These are phyloP conservation scores for Serinus canaria DNA, from an alignment of 2,113 vertebrate genomes.

Conservation along the genomic window DNA sequence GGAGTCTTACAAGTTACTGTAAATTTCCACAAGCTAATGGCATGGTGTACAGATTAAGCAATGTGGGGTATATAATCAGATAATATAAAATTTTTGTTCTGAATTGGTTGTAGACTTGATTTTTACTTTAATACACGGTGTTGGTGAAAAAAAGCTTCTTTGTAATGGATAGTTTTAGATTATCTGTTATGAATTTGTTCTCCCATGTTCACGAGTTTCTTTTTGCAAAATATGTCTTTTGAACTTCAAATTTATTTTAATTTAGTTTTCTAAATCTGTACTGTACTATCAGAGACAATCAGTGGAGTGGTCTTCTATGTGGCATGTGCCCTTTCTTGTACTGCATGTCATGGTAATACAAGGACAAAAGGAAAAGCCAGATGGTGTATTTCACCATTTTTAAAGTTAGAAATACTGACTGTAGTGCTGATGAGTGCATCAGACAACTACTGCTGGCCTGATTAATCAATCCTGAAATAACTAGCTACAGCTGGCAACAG, in stretches of 20 bases:
- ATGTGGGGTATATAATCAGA: accelerated
- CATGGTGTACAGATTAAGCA: background rate
- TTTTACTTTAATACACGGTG: background rate
- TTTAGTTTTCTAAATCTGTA: background rate
- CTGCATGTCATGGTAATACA: background rate
- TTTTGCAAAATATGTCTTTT: background rate
- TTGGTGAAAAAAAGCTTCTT: background rate
- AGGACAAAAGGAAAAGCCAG: background rate
- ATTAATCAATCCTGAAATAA: conserved; percentile 40
- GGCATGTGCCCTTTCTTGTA: background rate
- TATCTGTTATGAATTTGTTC: background rate
- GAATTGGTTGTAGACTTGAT: background rate
- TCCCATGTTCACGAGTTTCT: background rate
- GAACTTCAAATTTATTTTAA: background rate
- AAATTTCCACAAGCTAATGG: background rate
- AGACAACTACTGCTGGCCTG: background rate
- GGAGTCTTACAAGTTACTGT: background rate
- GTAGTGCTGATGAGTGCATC: background rate
- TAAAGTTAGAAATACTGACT: background rate
- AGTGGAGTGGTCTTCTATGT: background rate
- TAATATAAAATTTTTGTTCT: background rate
- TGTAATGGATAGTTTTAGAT: background rate
- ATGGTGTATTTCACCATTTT: background rate
- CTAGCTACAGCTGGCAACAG: background rate
- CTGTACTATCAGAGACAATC: background rate